Conservation (phyloP, 2,113 vertebrate species). For the Danionella cerebrum region DNA sequence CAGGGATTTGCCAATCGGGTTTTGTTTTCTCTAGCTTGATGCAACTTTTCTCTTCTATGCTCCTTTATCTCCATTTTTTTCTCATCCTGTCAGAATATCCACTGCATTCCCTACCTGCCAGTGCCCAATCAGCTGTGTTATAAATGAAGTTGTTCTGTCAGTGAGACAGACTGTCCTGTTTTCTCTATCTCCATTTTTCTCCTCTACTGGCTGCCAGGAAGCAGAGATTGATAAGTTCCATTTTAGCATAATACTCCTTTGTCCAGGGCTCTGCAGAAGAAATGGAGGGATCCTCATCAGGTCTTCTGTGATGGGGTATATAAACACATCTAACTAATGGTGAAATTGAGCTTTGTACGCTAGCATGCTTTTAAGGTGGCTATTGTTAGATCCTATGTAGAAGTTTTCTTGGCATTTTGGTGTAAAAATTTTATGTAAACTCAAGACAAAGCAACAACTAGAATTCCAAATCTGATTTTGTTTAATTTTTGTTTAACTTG, state of each 20-base stretch:
- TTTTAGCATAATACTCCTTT: not conserved
- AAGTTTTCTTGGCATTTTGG: too few species aligned
- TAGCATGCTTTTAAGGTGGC: not conserved
- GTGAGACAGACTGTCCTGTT: not conserved
- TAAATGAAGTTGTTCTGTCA: constrained; percentile 27
- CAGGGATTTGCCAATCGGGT: not conserved
- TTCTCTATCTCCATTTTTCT: not conserved
- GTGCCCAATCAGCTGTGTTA: constrained; percentile 19
- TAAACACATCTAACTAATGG: too few species aligned
- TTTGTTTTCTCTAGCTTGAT: not conserved
- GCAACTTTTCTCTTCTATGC: not conserved
- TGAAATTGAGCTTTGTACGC: too few species aligned
- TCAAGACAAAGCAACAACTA: too few species aligned
- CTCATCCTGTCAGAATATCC: not conserved
- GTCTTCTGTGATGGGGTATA: not conserved
- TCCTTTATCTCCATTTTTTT: constrained; percentile 8
- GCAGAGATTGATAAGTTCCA: constrained; percentile 14
- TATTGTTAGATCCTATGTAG: too few species aligned
- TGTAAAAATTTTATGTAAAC: too few species aligned
- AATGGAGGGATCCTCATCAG: not conserved
- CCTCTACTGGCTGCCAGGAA: not conserved
- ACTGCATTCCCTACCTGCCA: constrained; percentile 6
- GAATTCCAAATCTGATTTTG: too few species aligned
- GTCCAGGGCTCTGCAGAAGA: not conserved
- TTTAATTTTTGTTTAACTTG: too few species aligned